Evolutionary conservation across 2,113 vertebrate genomes (phyloP), one percentile per base, ranked within the genome.

Genomic region (Eptesicus fuscus): DNA sequence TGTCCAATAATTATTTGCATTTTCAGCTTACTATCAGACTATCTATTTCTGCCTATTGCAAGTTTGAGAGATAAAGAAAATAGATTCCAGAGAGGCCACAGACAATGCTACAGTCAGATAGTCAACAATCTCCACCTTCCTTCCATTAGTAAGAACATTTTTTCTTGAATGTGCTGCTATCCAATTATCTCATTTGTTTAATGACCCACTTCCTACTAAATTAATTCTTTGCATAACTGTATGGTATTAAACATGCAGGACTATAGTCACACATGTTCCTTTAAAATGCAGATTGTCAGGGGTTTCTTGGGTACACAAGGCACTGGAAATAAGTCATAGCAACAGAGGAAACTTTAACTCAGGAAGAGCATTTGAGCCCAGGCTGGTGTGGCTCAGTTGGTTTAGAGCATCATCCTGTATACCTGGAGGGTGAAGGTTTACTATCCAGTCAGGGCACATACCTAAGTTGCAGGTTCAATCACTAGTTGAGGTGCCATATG

Each of bases 41-140:
- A 4, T 65, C 22, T 73, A 8, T 44, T 65, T 82, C 12, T 91
- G 4, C n/a, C 23, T 83, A 5, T 49, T 94, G 42, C 6, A 85
- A 96, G 49, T 79, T 92, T 83, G 82, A 95, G 14, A 92, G 23
- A 30, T 23, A 82, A 23, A 61, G 18, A 67, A 88, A 9, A 83
- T 18, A 16, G 18, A 28, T 53, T 95, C 90, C 80, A 88, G 83
- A 94, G n/a, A 63, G 25, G 23, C 25, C 42, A 84, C 13, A 51
- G 35, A 83, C 10, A 91, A 23, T 13, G 12, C n/a, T 53, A 37
- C 30, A 59, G 22, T 23, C 53, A 91, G 8, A 5, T 77, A 30
- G 37, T 35, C 4, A 84, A 42, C 1, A 40, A 93, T 69, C 53
- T 74, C 23, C 14, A 93, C 17, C 14, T 71, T 22, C 25, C 25